A percentile compares a stretch with the other conserved stretches of the same genome.
These are phyloP conservation scores for Atta texana DNA, from an alignment of 1,140 invertebrate genomes.

Conservation along the genomic window DNA sequence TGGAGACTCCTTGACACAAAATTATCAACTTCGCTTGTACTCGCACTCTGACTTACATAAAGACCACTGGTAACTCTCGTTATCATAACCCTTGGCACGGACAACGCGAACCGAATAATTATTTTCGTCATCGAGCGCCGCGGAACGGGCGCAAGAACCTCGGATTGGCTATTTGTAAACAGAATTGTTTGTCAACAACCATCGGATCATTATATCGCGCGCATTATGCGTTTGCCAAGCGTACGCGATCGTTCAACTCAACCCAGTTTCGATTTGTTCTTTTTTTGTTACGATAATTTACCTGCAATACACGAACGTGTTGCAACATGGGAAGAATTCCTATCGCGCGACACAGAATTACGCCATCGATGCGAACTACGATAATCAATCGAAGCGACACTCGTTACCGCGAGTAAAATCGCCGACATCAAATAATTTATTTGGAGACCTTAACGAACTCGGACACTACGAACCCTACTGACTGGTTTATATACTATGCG, in stretches of 20 bases:
- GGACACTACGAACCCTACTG: not conserved
- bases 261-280: constrained; percentile 61
- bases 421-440: constrained; percentile 29
- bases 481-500: constrained; percentile 7
- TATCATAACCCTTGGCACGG: constrained; percentile 69
- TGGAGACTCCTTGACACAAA: constrained; percentile 62
- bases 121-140: constrained; percentile 70
- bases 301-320: not conserved
- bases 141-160: constrained; percentile 55
- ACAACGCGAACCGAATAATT: constrained; percentile 51
- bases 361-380: not conserved
- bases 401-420: constrained; percentile 8
- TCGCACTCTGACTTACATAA: constrained; percentile 40
- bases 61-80: not conserved
- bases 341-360: constrained; percentile 32
- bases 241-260: constrained; percentile 71
- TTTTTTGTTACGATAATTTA: constrained; percentile 36
- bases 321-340: constrained; percentile 12
- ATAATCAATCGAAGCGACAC: constrained; percentile 39
- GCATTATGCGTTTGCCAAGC: constrained; percentile 65
- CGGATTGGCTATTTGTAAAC: constrained; percentile 71
- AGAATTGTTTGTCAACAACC: constrained; percentile 73
- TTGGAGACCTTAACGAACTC: constrained; percentile 15
- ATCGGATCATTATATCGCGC: constrained; percentile 59
- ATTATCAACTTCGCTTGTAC: constrained; percentile 39